Conservation (phyloP, 2,888 invertebrate species). For the Marronus borbonicus region DNA sequence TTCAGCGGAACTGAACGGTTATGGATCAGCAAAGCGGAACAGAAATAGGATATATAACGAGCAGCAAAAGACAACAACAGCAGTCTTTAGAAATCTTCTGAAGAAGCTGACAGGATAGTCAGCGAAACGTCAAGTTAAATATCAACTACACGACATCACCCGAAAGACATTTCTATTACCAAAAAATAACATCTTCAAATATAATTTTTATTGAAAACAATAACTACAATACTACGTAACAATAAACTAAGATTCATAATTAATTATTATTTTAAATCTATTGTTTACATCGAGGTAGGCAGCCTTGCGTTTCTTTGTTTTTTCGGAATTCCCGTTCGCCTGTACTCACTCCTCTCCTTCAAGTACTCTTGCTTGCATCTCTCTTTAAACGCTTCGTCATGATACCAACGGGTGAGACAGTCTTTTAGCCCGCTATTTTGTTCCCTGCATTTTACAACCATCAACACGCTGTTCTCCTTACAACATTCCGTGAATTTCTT, state of each 20-base stretch:
- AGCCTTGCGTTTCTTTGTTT: conserved; percentile 64
- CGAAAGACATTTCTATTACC: too few relatives aligned
- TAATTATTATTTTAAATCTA: neutral
- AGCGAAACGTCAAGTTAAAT: too few relatives aligned
- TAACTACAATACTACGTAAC: too few relatives aligned
- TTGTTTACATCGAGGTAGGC: conserved; percentile 24
- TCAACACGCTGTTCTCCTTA: conserved; percentile 76
- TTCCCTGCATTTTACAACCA: conserved; percentile 83
- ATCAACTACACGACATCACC: too few relatives aligned
- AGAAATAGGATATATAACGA: too few relatives aligned
- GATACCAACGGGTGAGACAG: conserved; percentile 85
- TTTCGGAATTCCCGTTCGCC: conserved; percentile 83
- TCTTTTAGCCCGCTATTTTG: conserved; percentile 80
- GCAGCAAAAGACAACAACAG: too few relatives aligned
- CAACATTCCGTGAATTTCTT: conserved; percentile 82
- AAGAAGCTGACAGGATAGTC: too few relatives aligned
- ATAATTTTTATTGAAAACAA: too few relatives aligned
- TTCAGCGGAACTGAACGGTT: too few relatives aligned
- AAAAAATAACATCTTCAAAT: too few relatives aligned
- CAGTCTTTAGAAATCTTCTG: too few relatives aligned
- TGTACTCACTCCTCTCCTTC: conserved; percentile 84
- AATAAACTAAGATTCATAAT: neutral
- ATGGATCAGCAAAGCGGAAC: too few relatives aligned
- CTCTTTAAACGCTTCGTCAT: conserved; percentile 81
- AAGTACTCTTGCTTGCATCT: conserved; percentile 87